Base-by-base conservation (phyloP, 2,888 invertebrate genomes). In the Eupelmus urozonus region DNA sequence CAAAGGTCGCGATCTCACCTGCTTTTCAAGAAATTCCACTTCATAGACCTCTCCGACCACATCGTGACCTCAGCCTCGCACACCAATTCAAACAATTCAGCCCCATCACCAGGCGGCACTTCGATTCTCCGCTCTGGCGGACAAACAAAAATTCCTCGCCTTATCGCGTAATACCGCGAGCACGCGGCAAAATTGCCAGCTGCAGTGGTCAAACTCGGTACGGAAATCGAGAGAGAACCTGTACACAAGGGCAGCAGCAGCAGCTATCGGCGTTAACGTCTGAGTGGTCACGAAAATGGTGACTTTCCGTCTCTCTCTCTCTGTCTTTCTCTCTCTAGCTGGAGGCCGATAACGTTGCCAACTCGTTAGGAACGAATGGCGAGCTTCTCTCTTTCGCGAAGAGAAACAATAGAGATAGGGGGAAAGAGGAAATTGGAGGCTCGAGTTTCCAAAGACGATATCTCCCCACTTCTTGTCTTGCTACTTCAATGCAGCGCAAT, bases 261-360 rank as follows among this genome's bases (percentile, higher is more conserved):
- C 60, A 59, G 83, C 84, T 85, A 86, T 85, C 84, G 84, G 84
- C 83, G 84, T 86, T 86, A 85, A 86, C 86, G 85, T 85, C 82
- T 81, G 84, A 83, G 83, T 84, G 84, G 85, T 82, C 85, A 84
- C 84, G 81, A 57, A 34, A 34, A 34, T 0, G 1, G 7, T 42
- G 25, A 20, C 20, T 29, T 75, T 75, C 62, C 81, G 81, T 80
- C 79, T 80, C 34, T 57, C 23, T 53, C n/a, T 20, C 20, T 7
- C 53, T 53, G 23, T 34, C 45, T 45, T 13, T 13, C 27, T 82
- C 81, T 79, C 76, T 80, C 11, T 45, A 18, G 27, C 27, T 67
- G 62, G 63, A 11, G 74, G 81, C 84, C 83, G 85, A 86, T 86
- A 85, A 82, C 84, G 83, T 82, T 85, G 85, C 84, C 83, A 85